Conservation (phyloP, 2,797 vertebrate species). For the Danionella dracula region DNA sequence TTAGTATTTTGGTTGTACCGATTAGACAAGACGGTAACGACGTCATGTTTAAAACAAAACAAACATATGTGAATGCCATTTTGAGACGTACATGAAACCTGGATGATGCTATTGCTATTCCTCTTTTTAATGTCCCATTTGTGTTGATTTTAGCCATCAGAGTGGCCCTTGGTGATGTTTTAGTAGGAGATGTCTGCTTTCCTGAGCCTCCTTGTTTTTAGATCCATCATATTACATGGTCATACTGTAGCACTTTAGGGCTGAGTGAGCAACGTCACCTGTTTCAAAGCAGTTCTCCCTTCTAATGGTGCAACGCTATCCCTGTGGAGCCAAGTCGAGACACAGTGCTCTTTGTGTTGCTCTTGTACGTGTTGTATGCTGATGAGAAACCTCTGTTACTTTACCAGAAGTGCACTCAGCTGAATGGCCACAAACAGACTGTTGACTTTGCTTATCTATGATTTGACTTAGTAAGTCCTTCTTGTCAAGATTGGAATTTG, state of each 20-base stretch:
- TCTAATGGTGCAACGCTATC: slow-evolving; percentile 45
- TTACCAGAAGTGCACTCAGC: slow-evolving; percentile 22
- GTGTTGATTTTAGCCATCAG: slow-evolving; percentile 42
- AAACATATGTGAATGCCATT: slow-evolving; percentile 30
- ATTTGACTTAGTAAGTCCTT: slow-evolving; percentile 18
- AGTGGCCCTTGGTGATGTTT: slow-evolving; percentile 24
- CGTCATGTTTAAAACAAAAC: slow-evolving; percentile 42
- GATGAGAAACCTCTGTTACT: slow-evolving; percentile 18
- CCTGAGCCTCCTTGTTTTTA: slow-evolving; percentile 43
- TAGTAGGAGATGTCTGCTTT: slow-evolving; percentile 36
- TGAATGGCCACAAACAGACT: slow-evolving; percentile 27
- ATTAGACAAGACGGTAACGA: slow-evolving; percentile 34
- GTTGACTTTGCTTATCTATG: slow-evolving; percentile 29
- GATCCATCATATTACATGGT: slow-evolving; percentile 23
- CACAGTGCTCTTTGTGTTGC: slow-evolving; percentile 26
- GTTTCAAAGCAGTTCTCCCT: slow-evolving; percentile 32
- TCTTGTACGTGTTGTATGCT: slow-evolving; percentile 35
- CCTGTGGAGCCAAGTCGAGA: slow-evolving; percentile 46
- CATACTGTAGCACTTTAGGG: slow-evolving; percentile 48
- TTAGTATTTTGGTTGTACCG: slow-evolving; percentile 37
- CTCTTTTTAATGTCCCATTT: slow-evolving; percentile 13
- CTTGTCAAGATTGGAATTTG: slow-evolving; percentile 17
- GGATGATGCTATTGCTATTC: slow-evolving; percentile 51
- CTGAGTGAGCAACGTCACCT: slow-evolving; percentile 40
- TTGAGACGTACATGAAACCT: slow-evolving; percentile 48